Evolutionary conservation across 2,113 vertebrate genomes (phyloP).

Genomic region (Thamnaconus septentrionalis): DNA sequence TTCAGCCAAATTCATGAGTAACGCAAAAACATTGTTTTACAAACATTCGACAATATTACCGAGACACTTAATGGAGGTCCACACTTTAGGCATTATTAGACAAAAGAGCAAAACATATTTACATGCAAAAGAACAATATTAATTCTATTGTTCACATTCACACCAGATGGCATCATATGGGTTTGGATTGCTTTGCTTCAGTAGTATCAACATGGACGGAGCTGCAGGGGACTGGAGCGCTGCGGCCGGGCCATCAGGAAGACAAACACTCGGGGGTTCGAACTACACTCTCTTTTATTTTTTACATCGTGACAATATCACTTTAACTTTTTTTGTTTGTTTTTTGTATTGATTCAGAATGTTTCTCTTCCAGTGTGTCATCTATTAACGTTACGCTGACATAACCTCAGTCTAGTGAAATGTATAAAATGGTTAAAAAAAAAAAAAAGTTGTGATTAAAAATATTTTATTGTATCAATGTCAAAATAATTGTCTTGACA

Average conservation of each 20-base stretch:
- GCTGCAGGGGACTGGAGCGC: constrained; percentile 51
- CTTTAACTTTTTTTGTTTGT: no score
- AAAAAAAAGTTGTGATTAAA: no score
- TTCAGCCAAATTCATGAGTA: constrained; percentile 47
- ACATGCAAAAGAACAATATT: constrained; percentile 64
- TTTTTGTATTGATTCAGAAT: no score
- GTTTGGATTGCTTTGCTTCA: constrained; percentile 69
- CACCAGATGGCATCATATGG: constrained; percentile 58
- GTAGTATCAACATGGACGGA: constrained; percentile 77
- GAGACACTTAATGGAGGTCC: constrained; percentile 65
- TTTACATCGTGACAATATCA: no score
- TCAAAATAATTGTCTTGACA: no score
- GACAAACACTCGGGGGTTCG: constrained; percentile 10
- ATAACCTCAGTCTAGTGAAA: constrained; percentile 2
- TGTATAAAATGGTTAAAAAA: no score
- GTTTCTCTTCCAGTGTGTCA: constrained; percentile 7
- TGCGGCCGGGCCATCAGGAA: constrained; percentile 25
- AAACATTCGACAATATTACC: constrained; percentile 52
- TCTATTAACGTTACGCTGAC: not conserved
- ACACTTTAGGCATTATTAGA: constrained; percentile 49
- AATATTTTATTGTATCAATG: no score
- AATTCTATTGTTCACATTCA: constrained; percentile 55
- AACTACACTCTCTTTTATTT: no score
- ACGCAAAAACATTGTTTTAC: constrained; percentile 48
- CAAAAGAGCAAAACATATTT: constrained; percentile 65